These are phyloP conservation scores for Ginglymostoma cirratum DNA, from an alignment of 2,113 vertebrate species.

Conservation along the genomic window DNA sequence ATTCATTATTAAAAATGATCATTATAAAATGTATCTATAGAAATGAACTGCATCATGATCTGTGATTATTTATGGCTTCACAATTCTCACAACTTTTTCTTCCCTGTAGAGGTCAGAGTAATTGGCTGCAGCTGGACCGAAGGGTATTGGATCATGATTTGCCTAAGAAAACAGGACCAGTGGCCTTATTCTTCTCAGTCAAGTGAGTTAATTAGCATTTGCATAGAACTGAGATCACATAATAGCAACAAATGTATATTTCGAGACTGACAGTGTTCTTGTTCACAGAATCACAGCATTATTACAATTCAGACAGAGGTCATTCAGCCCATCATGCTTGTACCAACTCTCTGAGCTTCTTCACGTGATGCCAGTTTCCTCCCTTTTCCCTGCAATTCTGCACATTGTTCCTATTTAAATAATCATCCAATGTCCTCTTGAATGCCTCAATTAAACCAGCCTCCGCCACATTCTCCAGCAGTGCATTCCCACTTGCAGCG, in stretches of 20 bases:
- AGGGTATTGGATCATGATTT: slow-evolving; percentile 91
- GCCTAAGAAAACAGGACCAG: slow-evolving; percentile 73
- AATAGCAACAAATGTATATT: neutral
- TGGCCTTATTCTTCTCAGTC: slow-evolving; percentile 78
- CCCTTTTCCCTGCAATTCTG: too few relatives aligned
- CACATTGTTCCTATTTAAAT: too few relatives aligned
- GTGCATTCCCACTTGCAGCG: too few relatives aligned
- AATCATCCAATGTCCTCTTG: too few relatives aligned
- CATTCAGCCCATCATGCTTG: too few relatives aligned
- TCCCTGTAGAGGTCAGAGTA: slow-evolving; percentile 74
- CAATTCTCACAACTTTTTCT: slow-evolving; percentile 39
- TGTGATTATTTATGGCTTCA: neutral
- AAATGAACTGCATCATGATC: neutral
- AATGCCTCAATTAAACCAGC: too few relatives aligned
- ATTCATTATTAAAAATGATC: slow-evolving; percentile 10
- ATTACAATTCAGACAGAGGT: too few relatives aligned
- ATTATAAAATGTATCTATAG: neutral
- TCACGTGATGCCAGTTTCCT: too few relatives aligned
- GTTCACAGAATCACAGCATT: neutral
- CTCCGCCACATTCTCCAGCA: too few relatives aligned
- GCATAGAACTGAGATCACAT: neutral
- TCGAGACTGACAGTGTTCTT: neutral
- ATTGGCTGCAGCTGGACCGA: slow-evolving; percentile 92
- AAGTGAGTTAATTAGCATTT: slow-evolving; percentile 60
- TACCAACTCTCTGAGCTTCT: too few relatives aligned